Evolutionary conservation across 2,113 vertebrate species (phyloP), one percentile per base, ranked within the genome.

Genomic region (Melanerpes formicivorus): DNA sequence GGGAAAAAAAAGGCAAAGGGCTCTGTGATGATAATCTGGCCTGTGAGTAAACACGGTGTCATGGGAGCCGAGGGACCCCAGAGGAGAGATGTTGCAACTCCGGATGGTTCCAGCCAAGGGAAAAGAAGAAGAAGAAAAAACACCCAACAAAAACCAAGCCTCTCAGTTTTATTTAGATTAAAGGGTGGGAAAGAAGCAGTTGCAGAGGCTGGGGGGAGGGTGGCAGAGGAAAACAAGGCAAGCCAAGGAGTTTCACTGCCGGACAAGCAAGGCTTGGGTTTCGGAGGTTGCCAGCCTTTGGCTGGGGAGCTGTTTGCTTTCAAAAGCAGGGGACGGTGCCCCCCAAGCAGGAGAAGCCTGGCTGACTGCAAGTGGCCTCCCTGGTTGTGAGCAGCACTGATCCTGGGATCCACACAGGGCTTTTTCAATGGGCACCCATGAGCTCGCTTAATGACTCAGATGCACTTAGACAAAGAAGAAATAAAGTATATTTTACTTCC

Each of bases 91-190:
- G 96, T 97, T 96, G 97, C 95, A 97, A 98, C 94, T 96, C 91
- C 1, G 58, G 90, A 93, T 8, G 44, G 75, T 75, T 95, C 88
- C 80, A 95, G 96, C 95, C 93, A 96, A 95, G 69, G 21, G 42
- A 0, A 44, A 72, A 70, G 59, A 72, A 87, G 48, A 70, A 52
- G 81, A 59, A 46, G 55, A 60, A 26, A 32, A 70, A 48, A 83
- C 56, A 46, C 55, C 50, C 21, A 32, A 69, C 48, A 10, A 50
- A 50, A 48, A 60, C 18, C 40, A 66, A 54, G 2, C 9, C 7
- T 7, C 92, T 95, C 93, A 72, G 97, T 96, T 98, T 98, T 98
- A 98, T 98, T 97, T 97, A 97, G 97, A 98, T 97, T 97, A 97
- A 97, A 97, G 95, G 93, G 96, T 98, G 97, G 97, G 97, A 97